Evolutionary conservation across 2,113 vertebrate genomes (phyloP).

Genomic region (Setophaga petechia): DNA sequence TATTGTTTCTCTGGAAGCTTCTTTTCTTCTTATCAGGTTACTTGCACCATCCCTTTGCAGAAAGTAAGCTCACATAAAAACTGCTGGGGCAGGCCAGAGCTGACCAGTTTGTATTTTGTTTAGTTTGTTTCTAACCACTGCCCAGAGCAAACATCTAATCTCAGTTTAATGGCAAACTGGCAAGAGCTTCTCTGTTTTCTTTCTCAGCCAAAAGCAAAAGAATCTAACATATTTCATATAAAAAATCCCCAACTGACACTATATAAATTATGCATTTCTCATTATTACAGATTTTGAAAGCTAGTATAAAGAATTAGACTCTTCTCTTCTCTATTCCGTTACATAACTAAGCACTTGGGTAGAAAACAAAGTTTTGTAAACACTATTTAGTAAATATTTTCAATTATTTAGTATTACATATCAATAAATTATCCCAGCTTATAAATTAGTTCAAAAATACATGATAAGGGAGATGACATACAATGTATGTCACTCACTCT

Average conservation of each 20-base stretch:
- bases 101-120: neutral
- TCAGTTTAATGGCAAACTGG: neutral
- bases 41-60: neutral
- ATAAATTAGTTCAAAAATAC: constrained; percentile 12
- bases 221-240: neutral
- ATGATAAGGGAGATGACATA: neutral
- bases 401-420: neutral
- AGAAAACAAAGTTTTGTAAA: neutral
- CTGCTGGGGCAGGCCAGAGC: neutral
- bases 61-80: neutral
- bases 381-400: neutral
- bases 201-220: neutral
- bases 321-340: neutral
- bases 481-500: neutral
- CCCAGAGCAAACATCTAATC: neutral
- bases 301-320: neutral
- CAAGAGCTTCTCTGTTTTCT: neutral
- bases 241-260: neutral
- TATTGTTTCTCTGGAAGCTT: neutral
- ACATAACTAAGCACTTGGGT: neutral
- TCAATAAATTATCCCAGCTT: neutral
- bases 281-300: neutral
- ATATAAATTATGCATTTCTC: constrained; percentile 10
- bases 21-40: neutral
- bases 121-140: neutral